phyloP scores from a whole-genome alignment of 1,140 invertebrate genomes.

The Rhagoletis zephyria region DNA sequence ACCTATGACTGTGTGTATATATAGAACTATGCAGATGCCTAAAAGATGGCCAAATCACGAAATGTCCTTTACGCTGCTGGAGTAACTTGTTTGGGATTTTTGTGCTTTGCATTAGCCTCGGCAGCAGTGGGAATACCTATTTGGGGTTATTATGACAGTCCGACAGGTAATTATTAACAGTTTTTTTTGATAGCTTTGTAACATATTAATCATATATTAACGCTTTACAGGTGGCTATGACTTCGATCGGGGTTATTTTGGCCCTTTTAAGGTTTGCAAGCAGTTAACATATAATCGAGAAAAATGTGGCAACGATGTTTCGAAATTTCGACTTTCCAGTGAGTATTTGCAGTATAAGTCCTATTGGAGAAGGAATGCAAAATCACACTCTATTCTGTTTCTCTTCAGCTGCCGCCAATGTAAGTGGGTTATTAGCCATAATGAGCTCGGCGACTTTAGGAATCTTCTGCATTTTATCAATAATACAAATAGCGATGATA shows the following conservation, averaged over 20 bases:
- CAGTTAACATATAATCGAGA: constrained; percentile 84
- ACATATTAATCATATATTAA: constrained; percentile 13
- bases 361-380: constrained; percentile 6
- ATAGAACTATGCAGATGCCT: constrained; percentile 54
- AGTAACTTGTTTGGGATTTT: constrained; percentile 82
- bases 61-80: constrained; percentile 81
- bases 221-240: constrained; percentile 66
- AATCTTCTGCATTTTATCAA: constrained; percentile 82
- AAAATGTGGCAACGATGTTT: constrained; percentile 83
- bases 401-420: constrained; percentile 82
- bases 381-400: background rate
- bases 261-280: constrained; percentile 89
- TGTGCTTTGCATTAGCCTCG: constrained; percentile 84
- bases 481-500: constrained; percentile 88
- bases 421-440: constrained; percentile 83
- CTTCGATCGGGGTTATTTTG: constrained; percentile 85
- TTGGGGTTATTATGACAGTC: constrained; percentile 86
- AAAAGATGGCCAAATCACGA: constrained; percentile 71
- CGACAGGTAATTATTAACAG: constrained; percentile 61
- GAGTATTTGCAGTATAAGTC: constrained; percentile 73
- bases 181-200: background rate
- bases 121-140: constrained; percentile 83
- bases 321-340: constrained; percentile 85
- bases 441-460: constrained; percentile 81
- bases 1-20: background rate